These are phyloP conservation scores for Stigmatopora argus DNA, from an alignment of 2,113 vertebrate species.

Conservation along the genomic window DNA sequence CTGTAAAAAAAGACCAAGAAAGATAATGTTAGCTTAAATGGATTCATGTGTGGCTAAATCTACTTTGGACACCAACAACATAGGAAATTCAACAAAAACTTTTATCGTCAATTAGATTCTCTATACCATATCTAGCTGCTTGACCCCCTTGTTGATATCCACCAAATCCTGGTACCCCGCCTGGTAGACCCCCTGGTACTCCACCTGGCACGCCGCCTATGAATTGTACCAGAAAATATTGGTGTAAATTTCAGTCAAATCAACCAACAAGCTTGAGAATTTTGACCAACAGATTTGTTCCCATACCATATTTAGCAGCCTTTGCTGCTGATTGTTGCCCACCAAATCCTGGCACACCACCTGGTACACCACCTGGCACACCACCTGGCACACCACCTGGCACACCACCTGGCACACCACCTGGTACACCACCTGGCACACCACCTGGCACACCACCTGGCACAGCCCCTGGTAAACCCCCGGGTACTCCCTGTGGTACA, in stretches of 20 bases:
- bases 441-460: constrained; percentile 30
- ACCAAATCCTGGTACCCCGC: constrained; percentile 3
- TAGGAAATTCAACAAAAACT: not conserved
- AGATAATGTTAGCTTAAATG: not conserved
- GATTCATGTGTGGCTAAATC: not conserved
- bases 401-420: constrained; percentile 6
- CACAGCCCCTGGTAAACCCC: constrained; percentile 13
- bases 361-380: constrained; percentile 27
- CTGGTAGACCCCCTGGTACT: not conserved
- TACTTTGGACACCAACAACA: not conserved
- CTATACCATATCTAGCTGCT: constrained; percentile 8
- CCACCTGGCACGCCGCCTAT: constrained; percentile 12
- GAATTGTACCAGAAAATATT: not conserved
- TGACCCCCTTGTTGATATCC: not conserved
- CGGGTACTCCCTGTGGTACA: constrained; percentile 20
- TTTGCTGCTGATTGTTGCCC: not conserved
- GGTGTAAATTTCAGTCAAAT: not conserved
- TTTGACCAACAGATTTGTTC: not conserved
- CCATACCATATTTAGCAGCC: not conserved
- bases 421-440: not conserved
- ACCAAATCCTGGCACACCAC: constrained; percentile 17
- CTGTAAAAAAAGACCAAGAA: not conserved
- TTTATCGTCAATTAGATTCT: not conserved
- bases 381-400: constrained; percentile 33
- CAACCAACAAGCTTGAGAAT: not conserved